Conservation (phyloP, 23 tunicate genomes). For the Styela clava region DNA sequence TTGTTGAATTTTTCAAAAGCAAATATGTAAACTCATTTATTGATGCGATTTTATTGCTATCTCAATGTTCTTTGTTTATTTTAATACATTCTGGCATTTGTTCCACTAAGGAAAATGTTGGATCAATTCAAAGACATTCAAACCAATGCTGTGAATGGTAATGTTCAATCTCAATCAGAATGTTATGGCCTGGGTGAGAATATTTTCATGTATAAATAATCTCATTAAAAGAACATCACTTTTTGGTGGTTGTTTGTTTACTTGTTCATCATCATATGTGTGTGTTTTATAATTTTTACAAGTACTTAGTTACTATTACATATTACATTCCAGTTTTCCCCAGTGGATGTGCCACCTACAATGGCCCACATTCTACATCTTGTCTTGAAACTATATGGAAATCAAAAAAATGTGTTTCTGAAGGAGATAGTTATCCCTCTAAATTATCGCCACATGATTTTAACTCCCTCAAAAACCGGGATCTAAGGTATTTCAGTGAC, state of each 20-base stretch:
- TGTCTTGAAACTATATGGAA: not conserved
- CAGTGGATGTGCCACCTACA: not conserved
- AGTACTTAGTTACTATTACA: no score
- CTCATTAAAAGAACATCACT: no score
- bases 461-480: not conserved
- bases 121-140: not conserved
- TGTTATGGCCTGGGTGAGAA: not conserved
- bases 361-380: not conserved
- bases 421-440: not conserved
- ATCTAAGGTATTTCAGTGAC: not conserved
- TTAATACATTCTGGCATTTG: no score
- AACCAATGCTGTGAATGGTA: not conserved
- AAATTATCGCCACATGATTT: not conserved
- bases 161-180: not conserved
- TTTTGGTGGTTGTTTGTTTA: no score
- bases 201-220: no score
- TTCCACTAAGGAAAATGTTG: not conserved
- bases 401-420: not conserved
- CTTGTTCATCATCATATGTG: no score
- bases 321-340: not conserved
- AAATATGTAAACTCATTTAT: no score
- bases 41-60: no score
- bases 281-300: no score
- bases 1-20: no score
- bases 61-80: no score